phyloP scores from a whole-genome alignment of 1,140 invertebrate genomes.

The Eupeodes corollae region DNA sequence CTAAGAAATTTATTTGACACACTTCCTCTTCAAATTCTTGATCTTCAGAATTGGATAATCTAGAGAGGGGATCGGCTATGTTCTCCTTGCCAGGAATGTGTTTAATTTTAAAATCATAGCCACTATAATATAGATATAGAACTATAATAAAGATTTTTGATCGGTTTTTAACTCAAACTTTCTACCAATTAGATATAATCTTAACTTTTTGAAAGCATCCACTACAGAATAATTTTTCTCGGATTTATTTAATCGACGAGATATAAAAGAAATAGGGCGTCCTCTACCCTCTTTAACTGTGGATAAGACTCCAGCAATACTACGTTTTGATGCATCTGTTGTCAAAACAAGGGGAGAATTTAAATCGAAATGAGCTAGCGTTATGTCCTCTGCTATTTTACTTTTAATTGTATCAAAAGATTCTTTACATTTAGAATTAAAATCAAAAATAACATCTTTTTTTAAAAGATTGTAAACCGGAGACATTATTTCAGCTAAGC shows the following conservation, averaged over 20 bases:
- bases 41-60: background rate
- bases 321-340: slow-evolving; percentile 10
- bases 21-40: background rate
- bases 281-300: slow-evolving; percentile 11
- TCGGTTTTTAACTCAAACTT: slow-evolving; percentile 44
- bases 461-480: slow-evolving; percentile 18
- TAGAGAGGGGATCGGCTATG: slow-evolving; percentile 12
- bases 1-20: too few species aligned
- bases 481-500: slow-evolving; percentile 18
- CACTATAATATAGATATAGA: slow-evolving; percentile 34
- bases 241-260: slow-evolving; percentile 31
- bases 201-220: slow-evolving; percentile 44
- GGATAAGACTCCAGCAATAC: slow-evolving; percentile 9
- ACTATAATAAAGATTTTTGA: slow-evolving; percentile 38
- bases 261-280: slow-evolving; percentile 38
- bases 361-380: slow-evolving; percentile 10
- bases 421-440: slow-evolving; percentile 12
- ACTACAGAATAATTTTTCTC: slow-evolving; percentile 41
- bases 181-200: slow-evolving; percentile 41
- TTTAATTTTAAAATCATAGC: slow-evolving; percentile 28
- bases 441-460: slow-evolving; percentile 18
- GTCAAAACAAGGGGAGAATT: slow-evolving; percentile 9
- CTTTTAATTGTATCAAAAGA: slow-evolving; percentile 21
- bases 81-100: slow-evolving; percentile 12
- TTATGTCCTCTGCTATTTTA: slow-evolving; percentile 13